Evolutionary conservation across 2,888 invertebrate genomes (phyloP).

Genomic region (Petrolisthes cinctipes): DNA sequence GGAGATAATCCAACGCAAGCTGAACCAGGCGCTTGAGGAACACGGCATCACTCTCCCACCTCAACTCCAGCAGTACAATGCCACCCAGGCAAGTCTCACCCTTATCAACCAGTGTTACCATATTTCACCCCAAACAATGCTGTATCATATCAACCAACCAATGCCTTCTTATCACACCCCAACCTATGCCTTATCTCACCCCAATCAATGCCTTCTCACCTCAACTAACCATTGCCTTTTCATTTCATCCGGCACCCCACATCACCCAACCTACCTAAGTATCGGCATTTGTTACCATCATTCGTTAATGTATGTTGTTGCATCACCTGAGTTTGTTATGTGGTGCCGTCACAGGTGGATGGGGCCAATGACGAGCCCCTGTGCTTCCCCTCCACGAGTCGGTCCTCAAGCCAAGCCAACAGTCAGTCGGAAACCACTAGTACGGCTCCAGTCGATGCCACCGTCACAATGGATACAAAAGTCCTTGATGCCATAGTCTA

Average conservation of each 20-base stretch:
- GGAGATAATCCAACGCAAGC: conserved; percentile 64
- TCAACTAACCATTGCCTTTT: too few species aligned
- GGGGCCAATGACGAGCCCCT: conserved; percentile 50
- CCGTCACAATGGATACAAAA: conserved; percentile 36
- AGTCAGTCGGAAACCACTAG: neutral
- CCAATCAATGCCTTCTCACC: too few species aligned
- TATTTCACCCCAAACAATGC: too few species aligned
- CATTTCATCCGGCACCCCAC: too few species aligned
- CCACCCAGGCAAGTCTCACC: conserved; percentile 43
- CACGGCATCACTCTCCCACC: conserved; percentile 62
- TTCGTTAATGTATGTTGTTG: too few species aligned
- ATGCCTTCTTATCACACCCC: too few species aligned
- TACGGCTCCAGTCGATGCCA: neutral
- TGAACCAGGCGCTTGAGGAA: conserved; percentile 64
- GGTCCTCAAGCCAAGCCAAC: neutral
- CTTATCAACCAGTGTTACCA: neutral
- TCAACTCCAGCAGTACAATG: conserved; percentile 61
- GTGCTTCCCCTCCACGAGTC: neutral
- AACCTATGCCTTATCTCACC: too few species aligned
- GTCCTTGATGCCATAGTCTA: conserved; percentile 49
- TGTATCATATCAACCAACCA: too few species aligned
- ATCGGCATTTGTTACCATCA: too few species aligned
- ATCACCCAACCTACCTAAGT: too few species aligned
- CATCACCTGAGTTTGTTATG: too few species aligned
- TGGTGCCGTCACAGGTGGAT: conserved; percentile 37